Evolutionary conservation across 2,888 invertebrate genomes (phyloP), one percentile per base, ranked within the genome.

Genomic region (Oscheius sp.): DNA sequence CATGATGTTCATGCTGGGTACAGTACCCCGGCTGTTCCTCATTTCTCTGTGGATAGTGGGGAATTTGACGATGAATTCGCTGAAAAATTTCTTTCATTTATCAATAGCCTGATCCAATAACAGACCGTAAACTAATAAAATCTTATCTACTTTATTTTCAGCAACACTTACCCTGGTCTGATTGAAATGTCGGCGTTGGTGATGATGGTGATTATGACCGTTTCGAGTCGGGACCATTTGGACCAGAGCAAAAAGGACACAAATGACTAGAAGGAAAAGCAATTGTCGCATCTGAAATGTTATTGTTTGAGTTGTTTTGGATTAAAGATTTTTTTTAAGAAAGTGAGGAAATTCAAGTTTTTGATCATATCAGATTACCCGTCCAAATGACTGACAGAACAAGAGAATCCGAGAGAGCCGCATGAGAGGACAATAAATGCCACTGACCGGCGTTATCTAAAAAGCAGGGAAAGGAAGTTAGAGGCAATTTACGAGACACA

Each of bases 1-100:
- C 71, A 63, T 80, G 80, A 61, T 80, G 74, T 57, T 82, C 81
- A 61, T 75, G 68, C 12, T 63, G 62, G n/a, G 68, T 65, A 49
- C 75, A 76, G 26, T 70, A 67, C 32, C 67, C 72, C 6, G 75
- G 64, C 2, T 33, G 69, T 38, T 73, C 33, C 38, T 77, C 77
- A 14, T 70, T 71, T 49, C 77, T 22, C 12, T 36, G 32, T 20
- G 70, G 70, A 47, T 54, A 70, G 17, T 33, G 68, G 2, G 64
- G 57, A 26, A 65, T 49, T 24, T 66, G 54, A 2, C 65, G 69
- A 51, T 67, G 70, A 17, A 41, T 57, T 17, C 62, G 47, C 64
- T 64, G 64, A 28, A 62, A 62, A 17, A 57, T 30, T 49, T 49
- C 24, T 24, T 14, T 49, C 24, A 49, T 24, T 24, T 54, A 6